Evolutionary conservation across 2,113 vertebrate species (phyloP).

Genomic region (Rhinoptilus africanus): DNA sequence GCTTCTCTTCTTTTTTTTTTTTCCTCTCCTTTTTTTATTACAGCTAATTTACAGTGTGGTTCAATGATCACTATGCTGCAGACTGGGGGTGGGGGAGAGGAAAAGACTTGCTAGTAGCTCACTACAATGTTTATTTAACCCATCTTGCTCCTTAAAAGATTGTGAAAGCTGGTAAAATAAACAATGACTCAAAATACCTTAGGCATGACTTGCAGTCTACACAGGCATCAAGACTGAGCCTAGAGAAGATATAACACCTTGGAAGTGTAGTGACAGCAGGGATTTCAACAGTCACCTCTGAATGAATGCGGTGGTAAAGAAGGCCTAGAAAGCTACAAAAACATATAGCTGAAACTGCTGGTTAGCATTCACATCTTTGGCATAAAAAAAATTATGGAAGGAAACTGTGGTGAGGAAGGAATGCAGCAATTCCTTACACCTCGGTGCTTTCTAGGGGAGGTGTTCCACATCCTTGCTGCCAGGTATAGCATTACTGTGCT

Average conservation of each 20-base stretch:
- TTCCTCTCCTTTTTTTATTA: not conserved
- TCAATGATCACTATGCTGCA: not conserved
- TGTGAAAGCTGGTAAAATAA: slow-evolving; percentile 17
- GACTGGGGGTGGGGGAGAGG: not conserved
- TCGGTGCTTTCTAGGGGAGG: not conserved
- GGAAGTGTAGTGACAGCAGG: not conserved
- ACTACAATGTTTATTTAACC: slow-evolving; percentile 18
- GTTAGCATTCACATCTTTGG: not conserved
- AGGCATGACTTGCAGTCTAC: not conserved
- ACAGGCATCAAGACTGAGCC: not conserved
- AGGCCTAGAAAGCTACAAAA: not conserved
- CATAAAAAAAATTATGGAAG: not conserved
- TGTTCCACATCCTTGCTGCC: not conserved
- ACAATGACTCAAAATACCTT: slow-evolving; percentile 20
- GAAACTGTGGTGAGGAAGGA: slow-evolving; percentile 9
- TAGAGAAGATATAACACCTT: not conserved
- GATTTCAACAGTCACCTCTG: not conserved
- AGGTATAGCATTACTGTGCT: not conserved
- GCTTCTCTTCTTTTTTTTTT: not conserved
- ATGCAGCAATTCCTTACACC: slow-evolving; percentile 12
- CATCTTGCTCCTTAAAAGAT: slow-evolving; percentile 3
- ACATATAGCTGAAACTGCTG: not conserved
- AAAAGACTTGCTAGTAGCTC: not conserved
- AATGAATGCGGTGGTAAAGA: not conserved
- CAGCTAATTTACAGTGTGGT: not conserved